These are phyloP conservation scores for Carettochelys insculpta DNA, from an alignment of 2,113 vertebrate genomes.

Conservation along the genomic window DNA sequence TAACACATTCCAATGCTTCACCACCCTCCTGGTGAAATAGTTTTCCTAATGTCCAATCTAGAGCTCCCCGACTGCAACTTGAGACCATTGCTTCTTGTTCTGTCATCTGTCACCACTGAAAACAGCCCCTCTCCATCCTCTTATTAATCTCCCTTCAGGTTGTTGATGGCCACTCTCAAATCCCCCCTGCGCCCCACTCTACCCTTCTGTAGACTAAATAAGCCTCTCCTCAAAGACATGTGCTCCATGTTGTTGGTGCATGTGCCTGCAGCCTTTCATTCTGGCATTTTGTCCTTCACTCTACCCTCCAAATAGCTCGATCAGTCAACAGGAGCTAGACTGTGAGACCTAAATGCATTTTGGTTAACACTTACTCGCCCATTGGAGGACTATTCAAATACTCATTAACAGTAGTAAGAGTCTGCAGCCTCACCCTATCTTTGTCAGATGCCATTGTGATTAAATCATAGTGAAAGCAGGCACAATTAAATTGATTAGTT, in stretches of 20 bases:
- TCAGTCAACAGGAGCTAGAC: not conserved
- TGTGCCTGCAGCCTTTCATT: rapidly evolving
- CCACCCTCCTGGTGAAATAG: too few species aligned
- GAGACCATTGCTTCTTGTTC: too few species aligned
- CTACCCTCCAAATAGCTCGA: not conserved
- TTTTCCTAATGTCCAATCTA: too few species aligned
- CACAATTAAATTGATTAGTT: not conserved
- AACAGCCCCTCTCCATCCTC: too few species aligned
- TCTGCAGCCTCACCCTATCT: not conserved
- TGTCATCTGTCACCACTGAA: too few species aligned
- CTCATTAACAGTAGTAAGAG: rapidly evolving
- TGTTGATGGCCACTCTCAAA: too few species aligned
- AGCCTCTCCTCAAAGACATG: too few species aligned
- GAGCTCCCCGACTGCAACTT: too few species aligned
- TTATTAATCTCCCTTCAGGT: too few species aligned
- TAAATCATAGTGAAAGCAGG: not conserved
- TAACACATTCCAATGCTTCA: too few species aligned
- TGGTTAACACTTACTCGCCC: not conserved
- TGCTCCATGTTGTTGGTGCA: not conserved
- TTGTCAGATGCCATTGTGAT: not conserved
- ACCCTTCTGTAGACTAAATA: too few species aligned
- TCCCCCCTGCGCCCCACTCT: too few species aligned
- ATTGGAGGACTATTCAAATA: not conserved
- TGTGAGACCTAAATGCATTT: not conserved
- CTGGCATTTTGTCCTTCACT: not conserved